Evolutionary conservation across 2,888 invertebrate genomes (phyloP).

Genomic region (Altica lythri): DNA sequence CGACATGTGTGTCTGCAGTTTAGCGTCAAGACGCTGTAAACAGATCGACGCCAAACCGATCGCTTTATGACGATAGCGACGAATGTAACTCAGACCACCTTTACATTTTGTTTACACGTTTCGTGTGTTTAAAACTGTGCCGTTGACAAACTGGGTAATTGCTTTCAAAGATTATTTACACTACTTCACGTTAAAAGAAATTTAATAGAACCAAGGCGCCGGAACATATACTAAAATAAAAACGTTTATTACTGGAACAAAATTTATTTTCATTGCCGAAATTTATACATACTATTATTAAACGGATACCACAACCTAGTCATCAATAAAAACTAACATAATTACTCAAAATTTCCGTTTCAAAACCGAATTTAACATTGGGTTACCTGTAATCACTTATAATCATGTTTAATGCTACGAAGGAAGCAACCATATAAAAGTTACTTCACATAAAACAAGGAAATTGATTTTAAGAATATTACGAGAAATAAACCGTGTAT

Average conservation of each 20-base stretch:
- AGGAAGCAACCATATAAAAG: no score
- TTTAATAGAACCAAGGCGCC: slow-evolving; percentile 52
- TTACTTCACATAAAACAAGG: no score
- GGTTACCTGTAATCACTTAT: no score
- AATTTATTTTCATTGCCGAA: slow-evolving; percentile 44
- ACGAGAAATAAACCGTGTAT: no score
- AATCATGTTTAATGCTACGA: no score
- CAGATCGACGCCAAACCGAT: slow-evolving; percentile 61
- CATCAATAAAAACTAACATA: slow-evolving; percentile 3
- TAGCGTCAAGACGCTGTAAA: slow-evolving; percentile 58
- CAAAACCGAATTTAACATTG: no score
- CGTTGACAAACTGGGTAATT: slow-evolving; percentile 59
- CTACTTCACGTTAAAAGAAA: slow-evolving; percentile 52
- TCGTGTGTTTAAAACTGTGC: slow-evolving; percentile 54
- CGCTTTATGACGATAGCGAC: slow-evolving; percentile 57
- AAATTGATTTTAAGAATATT: no score
- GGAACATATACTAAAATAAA: slow-evolving; percentile 49
- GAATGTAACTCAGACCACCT: slow-evolving; percentile 50
- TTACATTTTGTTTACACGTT: slow-evolving; percentile 54
- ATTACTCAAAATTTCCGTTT: not conserved
- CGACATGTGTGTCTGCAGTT: slow-evolving; percentile 53
- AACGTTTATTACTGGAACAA: slow-evolving; percentile 45
- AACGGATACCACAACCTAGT: no score
- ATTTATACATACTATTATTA: slow-evolving; percentile 32
- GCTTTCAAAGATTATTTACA: slow-evolving; percentile 55